Percentiles rank a stretch among this genome's conserved stretches.
phyloP scores from a whole-genome alignment of 2,888 invertebrate species.

The Thymelicus acteon region DNA sequence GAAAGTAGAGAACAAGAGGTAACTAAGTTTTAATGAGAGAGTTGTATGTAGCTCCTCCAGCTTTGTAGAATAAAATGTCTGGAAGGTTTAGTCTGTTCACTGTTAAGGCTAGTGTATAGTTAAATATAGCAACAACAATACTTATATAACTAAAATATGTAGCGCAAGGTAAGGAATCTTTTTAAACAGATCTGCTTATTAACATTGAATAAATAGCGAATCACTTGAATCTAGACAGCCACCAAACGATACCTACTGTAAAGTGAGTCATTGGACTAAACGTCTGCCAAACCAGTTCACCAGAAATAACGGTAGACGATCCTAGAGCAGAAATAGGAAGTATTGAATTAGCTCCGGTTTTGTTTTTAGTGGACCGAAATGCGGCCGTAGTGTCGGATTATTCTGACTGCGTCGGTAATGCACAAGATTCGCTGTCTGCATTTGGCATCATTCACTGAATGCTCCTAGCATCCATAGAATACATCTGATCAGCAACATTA shows the following conservation, averaged over 20 bases:
- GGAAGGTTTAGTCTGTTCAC: neutral
- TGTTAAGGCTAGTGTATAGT: too few species aligned
- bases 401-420: slow-evolving; percentile 8
- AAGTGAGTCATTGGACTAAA: neutral
- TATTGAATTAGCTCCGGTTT: neutral
- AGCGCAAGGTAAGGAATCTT: too few species aligned
- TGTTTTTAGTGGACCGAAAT: slow-evolving; percentile 6
- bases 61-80: neutral
- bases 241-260: neutral
- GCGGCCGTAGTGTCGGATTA: slow-evolving; percentile 22
- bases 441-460: slow-evolving; percentile 45
- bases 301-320: slow-evolving; percentile 12
- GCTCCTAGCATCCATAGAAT: too few species aligned
- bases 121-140: too few species aligned
- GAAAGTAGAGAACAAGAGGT: neutral
- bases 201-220: neutral
- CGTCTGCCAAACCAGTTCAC: slow-evolving; percentile 12
- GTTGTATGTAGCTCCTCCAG: neutral
- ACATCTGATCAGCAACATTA: too few species aligned
- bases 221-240: neutral
- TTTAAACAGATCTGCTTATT: too few species aligned
- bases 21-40: neutral
- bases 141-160: too few species aligned
- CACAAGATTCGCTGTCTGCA: slow-evolving; percentile 49
- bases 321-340: slow-evolving; percentile 11